Evolutionary conservation across 2,888 invertebrate species (phyloP).

Genomic region (Dendrolimus houi): DNA sequence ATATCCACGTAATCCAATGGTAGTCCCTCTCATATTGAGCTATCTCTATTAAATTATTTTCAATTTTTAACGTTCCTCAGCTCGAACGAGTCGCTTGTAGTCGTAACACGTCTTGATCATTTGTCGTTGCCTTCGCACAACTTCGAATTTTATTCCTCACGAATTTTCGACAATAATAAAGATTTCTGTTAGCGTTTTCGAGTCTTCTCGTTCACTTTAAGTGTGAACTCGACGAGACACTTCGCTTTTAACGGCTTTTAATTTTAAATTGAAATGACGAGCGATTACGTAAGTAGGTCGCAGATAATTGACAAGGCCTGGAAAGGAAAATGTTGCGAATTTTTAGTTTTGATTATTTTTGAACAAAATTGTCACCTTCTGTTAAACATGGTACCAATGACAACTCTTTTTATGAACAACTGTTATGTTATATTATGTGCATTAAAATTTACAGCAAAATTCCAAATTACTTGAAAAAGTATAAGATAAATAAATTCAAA

Average conservation of each 20-base stretch:
- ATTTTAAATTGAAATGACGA: background rate
- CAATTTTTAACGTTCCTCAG: conserved; percentile 49
- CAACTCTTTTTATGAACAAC: no score
- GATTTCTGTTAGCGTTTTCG: background rate
- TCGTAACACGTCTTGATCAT: conserved; percentile 38
- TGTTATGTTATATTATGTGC: no score
- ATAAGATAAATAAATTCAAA: no score
- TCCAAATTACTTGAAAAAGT: no score
- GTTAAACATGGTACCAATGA: no score
- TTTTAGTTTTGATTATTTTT: background rate
- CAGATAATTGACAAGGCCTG: conserved; percentile 15
- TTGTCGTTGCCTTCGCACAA: conserved; percentile 15
- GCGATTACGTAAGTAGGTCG: background rate
- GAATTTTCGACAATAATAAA: background rate
- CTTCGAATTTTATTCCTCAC: background rate
- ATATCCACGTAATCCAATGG: conserved; percentile 6
- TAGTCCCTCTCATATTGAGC: conserved; percentile 32
- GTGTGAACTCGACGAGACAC: background rate
- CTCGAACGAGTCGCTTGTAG: conserved; percentile 13
- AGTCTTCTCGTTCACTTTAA: background rate
- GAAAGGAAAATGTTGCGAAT: conserved; percentile 17
- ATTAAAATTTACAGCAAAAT: no score
- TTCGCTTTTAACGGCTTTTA: background rate
- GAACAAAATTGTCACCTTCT: no score
- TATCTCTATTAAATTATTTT: conserved; percentile 62